A percentile compares a stretch with the other conserved stretches of the same genome.
These are phyloP conservation scores for Pelecanoides urinatrix DNA, from an alignment of 2,113 vertebrate genomes.

Conservation along the genomic window DNA sequence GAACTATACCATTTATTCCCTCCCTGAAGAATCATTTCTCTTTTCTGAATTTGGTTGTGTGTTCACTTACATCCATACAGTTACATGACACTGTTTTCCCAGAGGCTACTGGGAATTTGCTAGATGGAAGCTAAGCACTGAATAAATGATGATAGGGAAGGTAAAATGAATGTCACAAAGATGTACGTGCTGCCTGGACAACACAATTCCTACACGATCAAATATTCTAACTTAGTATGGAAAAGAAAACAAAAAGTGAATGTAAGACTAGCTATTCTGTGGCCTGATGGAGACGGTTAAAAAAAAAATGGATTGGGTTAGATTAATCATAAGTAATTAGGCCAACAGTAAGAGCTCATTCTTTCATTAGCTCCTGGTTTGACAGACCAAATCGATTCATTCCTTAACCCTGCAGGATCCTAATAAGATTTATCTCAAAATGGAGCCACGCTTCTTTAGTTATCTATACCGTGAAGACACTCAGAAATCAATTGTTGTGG, in stretches of 20 bases:
- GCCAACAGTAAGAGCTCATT: constrained; percentile 25
- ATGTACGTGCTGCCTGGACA: neutral
- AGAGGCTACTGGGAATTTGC: neutral
- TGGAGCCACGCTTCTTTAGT: neutral
- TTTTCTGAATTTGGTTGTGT: neutral
- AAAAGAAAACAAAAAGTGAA: constrained; percentile 24
- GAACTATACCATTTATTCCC: neutral
- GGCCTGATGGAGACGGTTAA: neutral
- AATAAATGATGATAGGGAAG: neutral
- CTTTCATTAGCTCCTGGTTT: constrained; percentile 45
- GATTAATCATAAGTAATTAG: constrained; percentile 36
- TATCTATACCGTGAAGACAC: neutral
- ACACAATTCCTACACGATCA: neutral
- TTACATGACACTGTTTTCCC: neutral
- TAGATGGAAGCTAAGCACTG: neutral
- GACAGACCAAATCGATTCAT: neutral
- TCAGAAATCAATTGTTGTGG: neutral
- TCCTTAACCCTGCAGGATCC: constrained; percentile 12
- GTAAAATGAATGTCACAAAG: neutral
- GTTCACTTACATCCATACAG: neutral
- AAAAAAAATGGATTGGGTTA: neutral
- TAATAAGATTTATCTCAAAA: constrained; percentile 44
- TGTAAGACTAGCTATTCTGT: constrained; percentile 11
- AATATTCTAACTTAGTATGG: neutral
- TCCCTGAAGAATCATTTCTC: neutral